Conservation (phyloP, 2,888 invertebrate species). For the Gerris lacustris region DNA sequence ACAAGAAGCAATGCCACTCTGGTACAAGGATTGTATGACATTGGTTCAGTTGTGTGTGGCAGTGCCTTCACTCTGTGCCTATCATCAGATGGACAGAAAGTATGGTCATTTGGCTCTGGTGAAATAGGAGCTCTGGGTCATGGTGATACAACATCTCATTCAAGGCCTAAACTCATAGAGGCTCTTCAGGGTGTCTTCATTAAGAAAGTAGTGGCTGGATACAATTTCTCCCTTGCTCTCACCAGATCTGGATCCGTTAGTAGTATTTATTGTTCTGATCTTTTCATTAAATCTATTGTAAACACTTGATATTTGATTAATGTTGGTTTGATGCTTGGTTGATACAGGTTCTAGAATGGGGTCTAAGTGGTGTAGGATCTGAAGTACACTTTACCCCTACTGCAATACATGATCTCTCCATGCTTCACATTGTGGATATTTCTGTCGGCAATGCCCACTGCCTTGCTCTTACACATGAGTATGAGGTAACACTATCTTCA, state of each 20-base stretch:
- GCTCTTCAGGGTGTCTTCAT: constrained; percentile 45
- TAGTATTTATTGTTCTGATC: constrained; percentile 13
- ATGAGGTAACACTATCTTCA: constrained; percentile 32
- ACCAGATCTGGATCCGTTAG: constrained; percentile 41
- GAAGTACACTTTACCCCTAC: constrained; percentile 37
- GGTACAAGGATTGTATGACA: constrained; percentile 44
- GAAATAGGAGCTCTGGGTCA: constrained; percentile 45
- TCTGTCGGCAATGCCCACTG: constrained; percentile 51
- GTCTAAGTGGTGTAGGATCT: constrained; percentile 30
- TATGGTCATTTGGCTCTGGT: constrained; percentile 47
- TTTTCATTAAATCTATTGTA: constrained; percentile 6
- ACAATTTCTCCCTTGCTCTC: constrained; percentile 44
- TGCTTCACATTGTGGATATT: constrained; percentile 45
- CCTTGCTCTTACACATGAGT: constrained; percentile 45
- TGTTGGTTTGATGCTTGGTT: not conserved
- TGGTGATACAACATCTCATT: constrained; percentile 41
- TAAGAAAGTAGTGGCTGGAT: constrained; percentile 45
- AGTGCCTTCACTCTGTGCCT: constrained; percentile 44
- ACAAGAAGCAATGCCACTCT: constrained; percentile 46
- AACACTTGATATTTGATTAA: not conserved
- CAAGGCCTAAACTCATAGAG: constrained; percentile 47
- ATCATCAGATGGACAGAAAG: constrained; percentile 43
- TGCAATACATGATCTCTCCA: constrained; percentile 43
- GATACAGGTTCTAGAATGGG: constrained; percentile 48
- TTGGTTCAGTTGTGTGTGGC: constrained; percentile 47